These are phyloP conservation scores for Lumbricus terrestris DNA, from an alignment of 2,888 invertebrate genomes.

Conservation along the genomic window DNA sequence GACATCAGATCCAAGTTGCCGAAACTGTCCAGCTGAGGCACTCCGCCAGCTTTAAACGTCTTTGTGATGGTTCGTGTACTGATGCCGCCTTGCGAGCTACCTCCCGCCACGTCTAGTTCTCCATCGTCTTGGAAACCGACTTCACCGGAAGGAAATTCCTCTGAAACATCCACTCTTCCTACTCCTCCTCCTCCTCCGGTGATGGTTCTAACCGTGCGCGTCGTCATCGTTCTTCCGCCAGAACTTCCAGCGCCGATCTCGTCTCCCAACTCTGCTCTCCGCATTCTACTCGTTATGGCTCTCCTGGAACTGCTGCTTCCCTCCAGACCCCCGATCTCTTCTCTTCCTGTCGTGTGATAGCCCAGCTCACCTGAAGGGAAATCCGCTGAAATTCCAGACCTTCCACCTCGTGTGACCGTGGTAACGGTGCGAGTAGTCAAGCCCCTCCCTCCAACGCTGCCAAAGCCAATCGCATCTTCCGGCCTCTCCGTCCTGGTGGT, in stretches of 20 bases:
- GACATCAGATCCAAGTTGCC: not conserved
- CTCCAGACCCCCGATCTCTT: not conserved
- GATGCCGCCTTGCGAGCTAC: not conserved
- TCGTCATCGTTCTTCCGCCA: not conserved
- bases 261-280: not conserved
- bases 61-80: not conserved
- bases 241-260: not conserved
- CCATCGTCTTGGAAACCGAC: not conserved
- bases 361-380: not conserved
- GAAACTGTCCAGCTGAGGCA: not conserved
- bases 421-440: not conserved
- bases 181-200: not conserved
- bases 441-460: not conserved
- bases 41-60: not conserved
- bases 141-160: not conserved
- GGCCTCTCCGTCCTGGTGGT: not conserved
- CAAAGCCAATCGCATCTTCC: not conserved
- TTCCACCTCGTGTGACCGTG: not conserved
- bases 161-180: constrained; percentile 17
- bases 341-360: not conserved
- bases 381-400: not conserved
- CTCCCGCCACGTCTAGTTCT: not conserved
- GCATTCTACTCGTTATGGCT: not conserved
- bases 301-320: not conserved
- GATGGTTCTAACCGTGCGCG: not conserved